Base-by-base conservation (phyloP, 1,140 invertebrate species). In the Drosophila auraria region DNA sequence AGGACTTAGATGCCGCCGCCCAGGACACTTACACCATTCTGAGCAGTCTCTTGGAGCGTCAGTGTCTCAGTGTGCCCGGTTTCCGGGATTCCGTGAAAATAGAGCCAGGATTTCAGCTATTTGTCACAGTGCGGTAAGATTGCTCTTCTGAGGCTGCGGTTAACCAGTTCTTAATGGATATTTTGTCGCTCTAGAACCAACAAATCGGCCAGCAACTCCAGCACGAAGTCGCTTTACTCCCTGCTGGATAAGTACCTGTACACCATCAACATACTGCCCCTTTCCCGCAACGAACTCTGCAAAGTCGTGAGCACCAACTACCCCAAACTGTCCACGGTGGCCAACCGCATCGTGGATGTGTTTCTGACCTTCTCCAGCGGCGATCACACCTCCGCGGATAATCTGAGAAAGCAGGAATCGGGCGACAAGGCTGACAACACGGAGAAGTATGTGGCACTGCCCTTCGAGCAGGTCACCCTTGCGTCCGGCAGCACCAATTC, bases 1-100 rank as follows among this genome's bases (percentile, higher is more conserved):
- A 99, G 95, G 99, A 99, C 93, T 96, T 99, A 64, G 98, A 99
- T 91, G 96, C 95, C 80, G 98, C 98, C 12, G 97, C 97, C 8
- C 95, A 97, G 90, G 99, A 99, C 94, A 97, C 99, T 1, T 95
- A 97, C 0, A 97, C 98, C 3, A 95, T 98, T 30, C 90, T 99
- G 6, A 95, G 96, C 64, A 96, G 96, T 38, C 94, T 99, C 2
- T 93, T 99, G 25, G 97, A 99, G 94, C 96, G 96, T 60, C 95
- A 96, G 64, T 95, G 95, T n/a, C 93, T 99, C 0, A 95, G 96
- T 59, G 96, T 99, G 25, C 97, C 98, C 11, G 97, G 97, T 0
- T 98, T 97, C 93, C 95, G 97, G 45, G 97, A 98, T 92, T 95
- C 95, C 2, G 94, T 98, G 36, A 94, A 95, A 53, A 95, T 96